These are phyloP conservation scores for Ia io DNA, from an alignment of 2,113 vertebrate species.

Conservation along the genomic window DNA sequence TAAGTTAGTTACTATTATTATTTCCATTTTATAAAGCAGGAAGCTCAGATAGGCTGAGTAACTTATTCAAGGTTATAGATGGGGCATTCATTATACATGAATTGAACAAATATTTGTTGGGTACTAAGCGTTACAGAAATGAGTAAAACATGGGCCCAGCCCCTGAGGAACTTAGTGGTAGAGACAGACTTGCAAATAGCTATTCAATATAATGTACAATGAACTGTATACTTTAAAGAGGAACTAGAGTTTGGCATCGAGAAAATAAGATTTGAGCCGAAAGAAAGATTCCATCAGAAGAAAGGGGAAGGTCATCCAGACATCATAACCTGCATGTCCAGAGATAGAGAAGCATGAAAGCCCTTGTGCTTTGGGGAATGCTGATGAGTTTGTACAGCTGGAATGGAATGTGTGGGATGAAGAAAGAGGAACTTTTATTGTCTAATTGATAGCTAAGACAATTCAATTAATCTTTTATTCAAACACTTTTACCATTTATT, in stretches of 20 bases:
- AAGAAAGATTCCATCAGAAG: slow-evolving; percentile 18
- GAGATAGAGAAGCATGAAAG: neutral
- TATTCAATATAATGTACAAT: neutral
- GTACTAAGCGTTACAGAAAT: neutral
- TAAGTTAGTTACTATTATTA: neutral
- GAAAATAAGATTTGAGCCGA: neutral
- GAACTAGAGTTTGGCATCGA: neutral
- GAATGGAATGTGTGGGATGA: neutral
- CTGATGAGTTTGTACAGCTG: neutral
- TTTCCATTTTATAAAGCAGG: neutral
- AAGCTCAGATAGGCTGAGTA: neutral
- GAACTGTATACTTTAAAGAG: neutral
- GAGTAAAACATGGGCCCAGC: neutral
- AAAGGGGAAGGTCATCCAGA: neutral
- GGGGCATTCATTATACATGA: neutral
- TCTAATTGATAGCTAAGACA: neutral
- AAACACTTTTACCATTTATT: neutral
- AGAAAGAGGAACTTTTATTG: neutral
- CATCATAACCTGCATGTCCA: neutral
- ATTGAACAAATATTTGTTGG: neutral
- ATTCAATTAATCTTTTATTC: neutral
- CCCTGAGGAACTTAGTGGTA: neutral
- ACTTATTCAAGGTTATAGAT: neutral
- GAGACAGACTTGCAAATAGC: slow-evolving; percentile 21
- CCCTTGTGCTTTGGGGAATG: neutral